Base-by-base conservation (phyloP, 1,140 invertebrate species). In the Drosophila tropicalis region DNA sequence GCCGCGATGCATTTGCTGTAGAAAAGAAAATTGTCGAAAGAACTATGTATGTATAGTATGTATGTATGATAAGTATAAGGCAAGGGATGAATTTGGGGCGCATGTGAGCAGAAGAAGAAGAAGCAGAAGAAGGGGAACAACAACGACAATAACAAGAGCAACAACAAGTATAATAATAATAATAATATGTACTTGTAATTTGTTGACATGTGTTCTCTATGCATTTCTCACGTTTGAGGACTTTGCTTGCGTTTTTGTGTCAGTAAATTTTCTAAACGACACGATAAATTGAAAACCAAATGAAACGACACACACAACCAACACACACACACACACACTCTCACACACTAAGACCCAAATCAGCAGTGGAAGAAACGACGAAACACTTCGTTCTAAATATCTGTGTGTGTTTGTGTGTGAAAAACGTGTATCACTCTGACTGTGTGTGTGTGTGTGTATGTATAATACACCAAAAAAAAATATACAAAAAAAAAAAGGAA, bases 401-500 rank as follows among this genome's bases (percentile, higher is more conserved):
- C 22, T 68, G 51, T 79, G 57, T 55, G 63, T 64, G 22, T 62
- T 54, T 66, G 60, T 44, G 67, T 66, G 60, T 44, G 72, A 54
- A 87, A 84, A 84, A 82, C 75, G 72, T 72, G 81, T 75, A 60
- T 34, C 57, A 60, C 57, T 40, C 12, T 51, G 34, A 12, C 57
- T 77, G 83, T 82, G 72, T 83, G 70, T 79, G 63, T 89, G 83
- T 82, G 69, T 83, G 70, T 79, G 63, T 89, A 77, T 79, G 84
- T 87, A 87, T 83, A 89, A 87, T 72, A 89, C 80, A 84, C 79
- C 67, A 81, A 85, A 81, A 85, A 78, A 58, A 19, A 34, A 58
- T 29, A 39, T 17, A 58, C 9, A 65, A 12, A 39, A 19, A 25
- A 19, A 56, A 47, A 72, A 62, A 56, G 69, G 47, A 67, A 15